Conservation (phyloP, 2,113 vertebrate genomes). For the Phoxinus phoxinus region DNA sequence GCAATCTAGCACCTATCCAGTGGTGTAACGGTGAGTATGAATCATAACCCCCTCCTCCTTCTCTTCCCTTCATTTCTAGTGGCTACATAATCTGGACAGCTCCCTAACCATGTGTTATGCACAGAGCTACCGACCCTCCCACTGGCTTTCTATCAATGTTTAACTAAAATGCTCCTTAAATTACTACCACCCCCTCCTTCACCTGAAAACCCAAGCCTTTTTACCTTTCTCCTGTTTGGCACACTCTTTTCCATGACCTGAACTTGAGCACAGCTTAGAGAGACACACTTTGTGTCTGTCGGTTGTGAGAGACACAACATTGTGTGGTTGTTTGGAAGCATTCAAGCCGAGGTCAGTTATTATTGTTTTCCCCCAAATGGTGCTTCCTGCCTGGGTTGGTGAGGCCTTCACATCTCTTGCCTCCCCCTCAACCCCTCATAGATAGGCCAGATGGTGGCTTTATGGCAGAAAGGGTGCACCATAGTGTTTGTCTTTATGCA, state of each 20-base stretch:
- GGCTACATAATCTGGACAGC: background rate
- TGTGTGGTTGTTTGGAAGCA: slow-evolving; percentile 2
- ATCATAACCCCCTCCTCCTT: slow-evolving; percentile 36
- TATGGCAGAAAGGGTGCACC: slow-evolving; percentile 45
- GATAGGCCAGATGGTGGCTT: slow-evolving; percentile 59
- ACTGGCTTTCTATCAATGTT: slow-evolving; percentile 67
- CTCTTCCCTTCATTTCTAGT: background rate
- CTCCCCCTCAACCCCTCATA: slow-evolving; percentile 35
- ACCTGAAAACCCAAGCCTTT: slow-evolving; percentile 42
- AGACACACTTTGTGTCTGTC: slow-evolving; percentile 44
- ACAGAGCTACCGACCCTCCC: slow-evolving; percentile 56
- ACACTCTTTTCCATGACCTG: slow-evolving; percentile 6
- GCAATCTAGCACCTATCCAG: slow-evolving; percentile 46
- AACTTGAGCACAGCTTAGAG: slow-evolving; percentile 29
- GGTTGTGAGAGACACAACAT: slow-evolving; percentile 3
- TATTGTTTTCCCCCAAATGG: slow-evolving; percentile 44
- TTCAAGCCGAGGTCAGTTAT: slow-evolving; percentile 50
- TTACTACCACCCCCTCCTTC: slow-evolving; percentile 55
- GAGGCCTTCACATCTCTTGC: slow-evolving; percentile 24
- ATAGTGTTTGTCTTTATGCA: slow-evolving; percentile 52
- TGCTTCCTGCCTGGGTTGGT: slow-evolving; percentile 38
- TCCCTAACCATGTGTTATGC: slow-evolving; percentile 48
- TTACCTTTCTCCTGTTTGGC: slow-evolving; percentile 12
- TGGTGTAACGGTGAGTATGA: slow-evolving; percentile 70
- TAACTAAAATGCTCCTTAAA: slow-evolving; percentile 67